Base-by-base conservation (phyloP, 1,140 invertebrate species). In the Drosophila lacertosa region DNA sequence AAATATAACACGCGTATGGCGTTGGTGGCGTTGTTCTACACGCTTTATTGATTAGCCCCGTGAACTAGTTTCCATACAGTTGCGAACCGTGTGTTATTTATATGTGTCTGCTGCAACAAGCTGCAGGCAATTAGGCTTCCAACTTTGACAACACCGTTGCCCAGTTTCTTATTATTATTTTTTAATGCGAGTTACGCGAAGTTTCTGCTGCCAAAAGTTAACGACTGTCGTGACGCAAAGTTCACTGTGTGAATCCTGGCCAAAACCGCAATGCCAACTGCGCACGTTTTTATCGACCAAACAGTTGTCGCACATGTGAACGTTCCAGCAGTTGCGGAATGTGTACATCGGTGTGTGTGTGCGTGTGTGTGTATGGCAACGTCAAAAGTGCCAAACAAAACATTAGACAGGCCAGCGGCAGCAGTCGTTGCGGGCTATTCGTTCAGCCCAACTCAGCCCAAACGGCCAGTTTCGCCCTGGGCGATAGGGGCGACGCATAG, bases 11-110 rank as follows among this genome's bases (percentile, higher is more conserved):
- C 79, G 73, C 78, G 63, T 81, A 69, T 72, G 76, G 0, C n/a
- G n/a, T n/a, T 3, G 53, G 10, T 9, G 40, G 16, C 67, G 60
- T 55, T 53, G 50, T 47, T 45, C 32, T 5, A 48, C 77, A 83
- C 74, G 78, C 29, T 48, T 69, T 84, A 84, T 84, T 79, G 81
- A 84, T 84, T 84, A 86, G 69, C 77, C 81, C 77, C 67, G 69
- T 84, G 81, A 84, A 77, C 81, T 72, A 86, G 63, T 86, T 86
- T 54, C 53, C 18, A 11, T 16, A 10, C 24, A 35, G 26, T 42
- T 57, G 42, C 15, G 13, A 29, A 7, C 10, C 18, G 22, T 18
- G 59, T 50, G 60, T 65, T 50, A 20, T 51, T 13, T 55, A 26
- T 70, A 29, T 64, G 51, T 47, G 48, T 48, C 42, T 45, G 16